Evolutionary conservation across 2,113 vertebrate genomes (phyloP).

Genomic region (Laticauda laticaudata): DNA sequence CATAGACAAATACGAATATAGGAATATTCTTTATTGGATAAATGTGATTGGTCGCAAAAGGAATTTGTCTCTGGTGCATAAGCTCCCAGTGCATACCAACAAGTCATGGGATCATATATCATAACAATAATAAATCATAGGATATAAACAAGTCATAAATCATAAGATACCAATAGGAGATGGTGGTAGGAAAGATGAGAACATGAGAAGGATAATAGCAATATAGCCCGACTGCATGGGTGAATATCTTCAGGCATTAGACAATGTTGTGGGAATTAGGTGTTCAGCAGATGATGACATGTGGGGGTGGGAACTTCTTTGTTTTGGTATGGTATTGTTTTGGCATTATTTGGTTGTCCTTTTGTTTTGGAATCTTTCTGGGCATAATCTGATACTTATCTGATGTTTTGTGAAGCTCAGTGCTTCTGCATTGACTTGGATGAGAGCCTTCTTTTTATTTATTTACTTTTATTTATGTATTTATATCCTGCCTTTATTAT

Average conservation of each 20-base stretch:
- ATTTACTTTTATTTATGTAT: background rate
- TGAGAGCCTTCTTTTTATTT: background rate
- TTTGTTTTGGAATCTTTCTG: background rate
- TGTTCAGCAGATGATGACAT: background rate
- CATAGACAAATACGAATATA: background rate
- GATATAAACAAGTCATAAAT: background rate
- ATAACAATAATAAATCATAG: background rate
- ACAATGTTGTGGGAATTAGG: background rate
- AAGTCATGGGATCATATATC: background rate
- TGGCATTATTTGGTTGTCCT: background rate
- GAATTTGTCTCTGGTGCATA: background rate
- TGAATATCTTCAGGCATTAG: background rate
- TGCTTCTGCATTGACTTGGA: background rate
- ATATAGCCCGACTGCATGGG: background rate
- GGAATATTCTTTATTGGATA: background rate
- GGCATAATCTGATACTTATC: background rate
- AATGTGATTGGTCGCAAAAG: background rate
- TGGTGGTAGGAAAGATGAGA: background rate
- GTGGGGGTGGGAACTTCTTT: fast-evolving
- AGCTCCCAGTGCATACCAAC: background rate
- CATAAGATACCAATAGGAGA: background rate
- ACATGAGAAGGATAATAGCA: background rate
- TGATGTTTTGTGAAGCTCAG: background rate
- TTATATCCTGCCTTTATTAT: background rate
- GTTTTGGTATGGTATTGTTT: background rate